A percentile compares a stretch with the other conserved stretches of the same genome.
These are phyloP conservation scores for Strongylocentrotus purpuratus DNA, from an alignment of 35 echinoderm and acorn worm genomes.

Conservation along the genomic window DNA sequence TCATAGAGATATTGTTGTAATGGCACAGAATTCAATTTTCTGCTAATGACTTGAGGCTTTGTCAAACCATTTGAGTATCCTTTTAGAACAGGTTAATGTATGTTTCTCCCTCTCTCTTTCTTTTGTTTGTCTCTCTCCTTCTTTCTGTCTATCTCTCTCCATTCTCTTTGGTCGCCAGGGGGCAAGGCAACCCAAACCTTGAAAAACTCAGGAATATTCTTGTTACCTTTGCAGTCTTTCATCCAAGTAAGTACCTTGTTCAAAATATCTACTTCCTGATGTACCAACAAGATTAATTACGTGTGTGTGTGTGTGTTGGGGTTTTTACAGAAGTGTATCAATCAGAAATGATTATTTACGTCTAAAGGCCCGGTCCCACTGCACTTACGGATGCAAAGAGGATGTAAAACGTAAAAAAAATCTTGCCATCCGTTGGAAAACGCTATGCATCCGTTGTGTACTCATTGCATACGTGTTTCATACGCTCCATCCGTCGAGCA, in stretches of 20 bases:
- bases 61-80: too few relatives aligned
- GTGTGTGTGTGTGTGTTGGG: too few relatives aligned
- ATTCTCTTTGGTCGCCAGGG: slow-evolving; percentile 60
- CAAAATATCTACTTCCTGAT: too few relatives aligned
- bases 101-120: too few relatives aligned
- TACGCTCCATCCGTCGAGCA: slow-evolving; percentile 16
- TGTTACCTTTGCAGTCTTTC: slow-evolving; percentile 98
- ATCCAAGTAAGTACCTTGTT: slow-evolving; percentile 84
- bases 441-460: slow-evolving; percentile 39
- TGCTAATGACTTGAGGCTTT: too few relatives aligned
- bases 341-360: too few relatives aligned
- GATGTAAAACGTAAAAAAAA: neutral
- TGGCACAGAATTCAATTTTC: too few relatives aligned
- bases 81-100: too few relatives aligned
- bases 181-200: slow-evolving; percentile 81
- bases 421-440: neutral
- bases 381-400: slow-evolving; percentile 31
- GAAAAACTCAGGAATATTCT: slow-evolving; percentile 88
- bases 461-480: slow-evolving; percentile 36
- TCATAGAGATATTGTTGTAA: too few relatives aligned
- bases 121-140: too few relatives aligned
- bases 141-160: neutral
- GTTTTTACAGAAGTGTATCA: too few relatives aligned
- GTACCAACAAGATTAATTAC: too few relatives aligned
- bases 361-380: slow-evolving; percentile 39